Conservation (phyloP, 2,113 vertebrate species). For the Butastur rufipennis region DNA sequence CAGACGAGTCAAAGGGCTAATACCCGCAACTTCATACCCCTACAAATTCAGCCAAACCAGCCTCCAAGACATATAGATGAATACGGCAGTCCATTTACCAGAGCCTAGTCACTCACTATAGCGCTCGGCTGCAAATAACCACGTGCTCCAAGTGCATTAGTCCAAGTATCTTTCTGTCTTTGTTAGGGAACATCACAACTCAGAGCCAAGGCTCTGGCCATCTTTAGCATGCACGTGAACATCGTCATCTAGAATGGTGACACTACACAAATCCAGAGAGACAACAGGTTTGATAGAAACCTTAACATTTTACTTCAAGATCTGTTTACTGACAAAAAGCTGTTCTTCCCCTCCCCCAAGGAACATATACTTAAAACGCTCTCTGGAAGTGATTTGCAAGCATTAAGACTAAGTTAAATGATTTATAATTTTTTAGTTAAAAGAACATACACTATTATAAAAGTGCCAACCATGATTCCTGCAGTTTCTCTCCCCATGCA, state of each 20-base stretch:
- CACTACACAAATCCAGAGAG: not conserved
- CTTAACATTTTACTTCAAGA: not conserved
- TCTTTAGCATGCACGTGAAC: accelerated
- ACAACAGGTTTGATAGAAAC: not conserved
- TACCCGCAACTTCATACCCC: accelerated
- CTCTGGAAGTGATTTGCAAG: not conserved
- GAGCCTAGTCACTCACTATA: accelerated
- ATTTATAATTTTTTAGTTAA: constrained; percentile 7
- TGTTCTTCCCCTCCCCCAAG: not conserved
- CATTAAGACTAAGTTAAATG: not conserved
- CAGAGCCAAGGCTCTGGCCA: not conserved
- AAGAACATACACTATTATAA: not conserved
- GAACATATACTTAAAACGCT: not conserved
- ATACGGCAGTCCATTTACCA: accelerated
- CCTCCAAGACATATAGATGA: not conserved
- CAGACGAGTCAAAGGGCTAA: accelerated
- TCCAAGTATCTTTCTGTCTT: not conserved
- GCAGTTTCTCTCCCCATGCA: not conserved
- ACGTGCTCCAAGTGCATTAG: accelerated
- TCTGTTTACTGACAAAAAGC: not conserved
- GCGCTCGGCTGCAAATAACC: not conserved
- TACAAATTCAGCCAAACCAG: not conserved
- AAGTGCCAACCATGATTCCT: not conserved
- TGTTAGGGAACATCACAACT: accelerated
- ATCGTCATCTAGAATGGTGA: accelerated